These are phyloP conservation scores for Panulirus ornatus DNA, from an alignment of 1,140 invertebrate species.

Conservation along the genomic window DNA sequence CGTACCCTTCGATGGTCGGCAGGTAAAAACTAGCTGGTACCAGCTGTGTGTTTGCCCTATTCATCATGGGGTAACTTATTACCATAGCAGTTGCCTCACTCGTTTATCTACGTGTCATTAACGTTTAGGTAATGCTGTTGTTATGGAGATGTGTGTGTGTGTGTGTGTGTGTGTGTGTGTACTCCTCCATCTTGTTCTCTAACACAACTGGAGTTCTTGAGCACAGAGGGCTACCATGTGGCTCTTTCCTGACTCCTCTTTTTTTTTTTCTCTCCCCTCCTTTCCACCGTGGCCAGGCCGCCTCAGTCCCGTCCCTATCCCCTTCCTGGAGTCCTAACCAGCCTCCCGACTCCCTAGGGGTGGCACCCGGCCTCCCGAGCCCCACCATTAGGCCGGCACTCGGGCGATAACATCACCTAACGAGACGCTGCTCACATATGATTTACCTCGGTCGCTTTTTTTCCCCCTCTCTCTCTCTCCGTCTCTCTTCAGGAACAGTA, in stretches of 20 bases:
- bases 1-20: too few relatives aligned
- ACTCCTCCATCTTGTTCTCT: not conserved
- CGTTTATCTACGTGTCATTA: too few relatives aligned
- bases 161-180: too few relatives aligned
- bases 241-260: not conserved
- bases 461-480: too few relatives aligned
- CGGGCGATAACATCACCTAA: constrained; percentile 28
- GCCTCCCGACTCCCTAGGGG: not conserved
- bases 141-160: too few relatives aligned
- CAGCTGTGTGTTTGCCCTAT: too few relatives aligned
- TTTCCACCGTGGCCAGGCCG: not conserved
- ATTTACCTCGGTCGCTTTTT: constrained; percentile 14
- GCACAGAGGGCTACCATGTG: not conserved
- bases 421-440: constrained; percentile 17
- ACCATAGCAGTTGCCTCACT: too few relatives aligned
- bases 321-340: not conserved
- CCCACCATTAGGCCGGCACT: constrained; percentile 26
- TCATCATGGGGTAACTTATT: too few relatives aligned
- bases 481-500: too few relatives aligned
- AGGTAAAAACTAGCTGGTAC: too few relatives aligned
- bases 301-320: not conserved
- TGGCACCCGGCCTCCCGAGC: too few relatives aligned
- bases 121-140: too few relatives aligned
- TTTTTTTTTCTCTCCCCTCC: not conserved
- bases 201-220: not conserved